Evolutionary conservation across 2,113 vertebrate genomes (phyloP).

Genomic region (Dicentrarchus labrax): DNA sequence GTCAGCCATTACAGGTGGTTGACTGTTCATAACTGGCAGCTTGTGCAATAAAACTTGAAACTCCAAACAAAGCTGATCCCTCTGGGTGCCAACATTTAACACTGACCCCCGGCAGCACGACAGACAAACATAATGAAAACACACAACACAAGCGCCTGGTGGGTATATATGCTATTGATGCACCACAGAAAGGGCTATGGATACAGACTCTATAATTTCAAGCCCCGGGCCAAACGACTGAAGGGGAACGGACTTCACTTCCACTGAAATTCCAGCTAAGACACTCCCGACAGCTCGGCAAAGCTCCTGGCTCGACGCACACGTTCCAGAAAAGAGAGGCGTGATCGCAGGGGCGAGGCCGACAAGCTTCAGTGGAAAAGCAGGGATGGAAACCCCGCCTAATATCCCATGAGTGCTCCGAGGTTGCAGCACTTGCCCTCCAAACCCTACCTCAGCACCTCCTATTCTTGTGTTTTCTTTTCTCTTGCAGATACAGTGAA

Average conservation of each 20-base stretch:
- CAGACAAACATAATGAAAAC: conserved; percentile 65
- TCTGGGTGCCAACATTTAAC: conserved; percentile 46
- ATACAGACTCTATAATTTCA: conserved; percentile 71
- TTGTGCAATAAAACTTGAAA: conserved; percentile 50
- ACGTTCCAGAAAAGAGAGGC: conserved; percentile 59
- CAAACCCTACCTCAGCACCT: conserved; percentile 38
- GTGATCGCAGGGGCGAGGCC: conserved; percentile 66
- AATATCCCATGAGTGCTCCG: conserved; percentile 77
- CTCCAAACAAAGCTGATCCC: conserved; percentile 44
- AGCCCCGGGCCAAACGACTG: conserved; percentile 70
- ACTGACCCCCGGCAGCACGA: conserved; percentile 47
- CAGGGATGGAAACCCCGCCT: conserved; percentile 61
- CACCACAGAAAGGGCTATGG: conserved; percentile 46
- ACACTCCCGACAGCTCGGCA: conserved; percentile 64
- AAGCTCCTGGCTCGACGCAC: conserved; percentile 59
- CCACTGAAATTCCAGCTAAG: conserved; percentile 73
- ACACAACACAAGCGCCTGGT: conserved; percentile 41
- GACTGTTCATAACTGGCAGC: conserved; percentile 39
- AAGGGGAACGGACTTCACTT: conserved; percentile 76
- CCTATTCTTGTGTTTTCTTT: conserved; percentile 24
- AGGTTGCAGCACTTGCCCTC: conserved; percentile 55
- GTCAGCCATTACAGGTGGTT: conserved; percentile 28
- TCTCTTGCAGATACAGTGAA: conserved; percentile 33
- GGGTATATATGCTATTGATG: conserved; percentile 55
- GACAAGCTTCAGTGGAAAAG: conserved; percentile 75